These are phyloP conservation scores for Zapus hudsonius DNA, from an alignment of 2,113 vertebrate species.

Conservation along the genomic window DNA sequence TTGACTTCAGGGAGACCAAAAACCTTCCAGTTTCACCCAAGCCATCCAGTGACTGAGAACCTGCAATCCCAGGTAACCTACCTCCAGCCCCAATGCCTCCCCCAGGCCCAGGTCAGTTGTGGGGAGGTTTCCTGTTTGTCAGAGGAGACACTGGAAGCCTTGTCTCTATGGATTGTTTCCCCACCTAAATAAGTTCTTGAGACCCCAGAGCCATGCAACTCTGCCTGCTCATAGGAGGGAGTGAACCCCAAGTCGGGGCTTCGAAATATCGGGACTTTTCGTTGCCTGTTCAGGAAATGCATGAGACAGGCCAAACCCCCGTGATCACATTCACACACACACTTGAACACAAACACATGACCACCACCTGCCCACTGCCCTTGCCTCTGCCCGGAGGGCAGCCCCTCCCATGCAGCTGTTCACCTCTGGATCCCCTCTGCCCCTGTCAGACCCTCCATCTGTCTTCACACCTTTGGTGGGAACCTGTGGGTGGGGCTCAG, in stretches of 20 bases:
- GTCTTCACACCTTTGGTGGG: slow-evolving; percentile 67
- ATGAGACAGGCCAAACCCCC: too few relatives aligned
- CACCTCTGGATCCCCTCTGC: slow-evolving; percentile 39
- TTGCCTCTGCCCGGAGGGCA: fast-evolving
- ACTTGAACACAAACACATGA: neutral
- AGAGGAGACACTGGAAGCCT: neutral
- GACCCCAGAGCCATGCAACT: neutral
- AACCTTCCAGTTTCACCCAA: slow-evolving; percentile 43
- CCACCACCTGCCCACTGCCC: neutral
- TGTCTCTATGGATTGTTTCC: neutral
- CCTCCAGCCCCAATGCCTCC: slow-evolving; percentile 12
- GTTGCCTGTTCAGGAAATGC: neutral
- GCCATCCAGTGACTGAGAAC: neutral
- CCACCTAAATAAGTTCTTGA: neutral
- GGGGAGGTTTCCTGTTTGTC: slow-evolving; percentile 46
- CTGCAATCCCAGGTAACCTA: slow-evolving; percentile 19
- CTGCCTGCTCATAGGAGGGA: neutral
- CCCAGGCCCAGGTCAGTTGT: neutral
- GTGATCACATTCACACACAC: neutral
- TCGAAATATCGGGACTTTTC: neutral
- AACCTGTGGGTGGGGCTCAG: neutral
- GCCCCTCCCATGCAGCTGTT: slow-evolving; percentile 36
- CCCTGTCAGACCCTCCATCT: slow-evolving; percentile 45
- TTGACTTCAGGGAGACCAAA: slow-evolving; percentile 47
- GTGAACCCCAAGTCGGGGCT: fast-evolving